Conservation (phyloP, 2,113 vertebrate genomes). For the Argyrosomus japonicus region DNA sequence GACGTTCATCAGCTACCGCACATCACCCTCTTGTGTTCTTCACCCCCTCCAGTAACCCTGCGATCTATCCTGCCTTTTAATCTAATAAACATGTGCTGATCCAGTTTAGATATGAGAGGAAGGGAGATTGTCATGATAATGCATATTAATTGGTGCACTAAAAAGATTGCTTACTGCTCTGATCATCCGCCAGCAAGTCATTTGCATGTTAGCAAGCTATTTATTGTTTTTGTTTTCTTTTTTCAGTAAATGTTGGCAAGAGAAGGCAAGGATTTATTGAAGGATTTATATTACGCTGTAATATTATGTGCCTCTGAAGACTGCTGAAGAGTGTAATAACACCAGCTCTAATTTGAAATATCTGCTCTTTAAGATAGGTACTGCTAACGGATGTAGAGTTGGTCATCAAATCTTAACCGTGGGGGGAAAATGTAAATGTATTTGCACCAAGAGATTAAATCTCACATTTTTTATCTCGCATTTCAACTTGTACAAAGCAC, state of each 20-base stretch:
- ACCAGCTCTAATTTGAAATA: slow-evolving; percentile 44
- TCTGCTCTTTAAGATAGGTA: slow-evolving; percentile 50
- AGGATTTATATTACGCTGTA: slow-evolving; percentile 55
- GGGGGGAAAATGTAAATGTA: slow-evolving; percentile 30
- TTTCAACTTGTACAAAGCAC: slow-evolving; percentile 13
- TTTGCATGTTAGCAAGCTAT: slow-evolving; percentile 75
- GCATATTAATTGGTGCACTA: slow-evolving; percentile 74
- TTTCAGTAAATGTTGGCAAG: slow-evolving; percentile 71
- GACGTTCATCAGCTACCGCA: slow-evolving; percentile 15
- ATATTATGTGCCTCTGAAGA: slow-evolving; percentile 59
- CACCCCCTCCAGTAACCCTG: slow-evolving; percentile 53
- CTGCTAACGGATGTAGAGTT: slow-evolving; percentile 44
- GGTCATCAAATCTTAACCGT: slow-evolving; percentile 42
- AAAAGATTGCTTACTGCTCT: slow-evolving; percentile 73
- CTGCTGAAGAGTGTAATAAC: slow-evolving; percentile 57
- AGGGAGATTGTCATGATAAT: slow-evolving; percentile 70
- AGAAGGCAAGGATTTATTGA: slow-evolving; percentile 69
- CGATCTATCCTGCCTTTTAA: slow-evolving; percentile 50
- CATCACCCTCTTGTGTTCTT: slow-evolving; percentile 44
- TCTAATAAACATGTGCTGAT: slow-evolving; percentile 73
- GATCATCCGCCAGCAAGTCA: slow-evolving; percentile 70
- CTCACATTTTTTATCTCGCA: slow-evolving; percentile 6
- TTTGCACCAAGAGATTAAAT: slow-evolving; percentile 13
- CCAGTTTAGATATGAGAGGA: slow-evolving; percentile 67
- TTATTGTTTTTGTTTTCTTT: slow-evolving; percentile 65